Percentiles rank a stretch among this genome's conserved stretches.
phyloP scores from a whole-genome alignment of 2,888 invertebrate genomes.

The Malachius bipustulatus region DNA sequence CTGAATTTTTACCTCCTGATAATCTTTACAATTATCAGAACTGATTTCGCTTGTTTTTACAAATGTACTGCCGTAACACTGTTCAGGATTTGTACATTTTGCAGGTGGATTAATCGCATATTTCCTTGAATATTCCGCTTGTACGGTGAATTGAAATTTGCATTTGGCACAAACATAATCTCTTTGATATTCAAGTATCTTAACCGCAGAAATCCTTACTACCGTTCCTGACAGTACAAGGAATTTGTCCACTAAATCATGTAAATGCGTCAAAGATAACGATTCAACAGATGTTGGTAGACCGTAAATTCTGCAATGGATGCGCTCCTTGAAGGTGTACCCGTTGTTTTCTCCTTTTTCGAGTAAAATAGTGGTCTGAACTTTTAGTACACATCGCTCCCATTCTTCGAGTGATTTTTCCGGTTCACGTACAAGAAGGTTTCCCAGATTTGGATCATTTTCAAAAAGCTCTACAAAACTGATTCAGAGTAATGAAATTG shows the following conservation, averaged over 20 bases:
- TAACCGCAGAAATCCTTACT: conserved; percentile 60
- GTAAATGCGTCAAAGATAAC: neutral
- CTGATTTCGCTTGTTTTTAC: conserved; percentile 42
- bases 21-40: conserved; percentile 60
- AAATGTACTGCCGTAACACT: conserved; percentile 46
- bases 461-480: conserved; percentile 63
- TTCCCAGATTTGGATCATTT: conserved; percentile 52
- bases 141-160: conserved; percentile 49
- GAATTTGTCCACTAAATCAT: neutral
- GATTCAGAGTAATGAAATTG: conserved; percentile 26
- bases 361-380: conserved; percentile 45
- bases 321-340: conserved; percentile 46
- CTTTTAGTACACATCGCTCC: conserved; percentile 48
- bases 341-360: conserved; percentile 31
- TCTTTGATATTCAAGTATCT: conserved; percentile 63
- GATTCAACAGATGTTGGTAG: conserved; percentile 38
- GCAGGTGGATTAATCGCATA: conserved; percentile 38
- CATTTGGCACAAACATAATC: conserved; percentile 69
- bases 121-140: conserved; percentile 53
- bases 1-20: conserved; percentile 77
- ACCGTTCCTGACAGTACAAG: conserved; percentile 52
- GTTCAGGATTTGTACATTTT: conserved; percentile 44
- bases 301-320: conserved; percentile 54
- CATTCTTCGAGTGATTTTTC: conserved; percentile 49
- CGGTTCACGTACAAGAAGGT: conserved; percentile 54